These are phyloP conservation scores for Cinclus cinclus DNA, from an alignment of 2,113 vertebrate genomes.

Conservation along the genomic window DNA sequence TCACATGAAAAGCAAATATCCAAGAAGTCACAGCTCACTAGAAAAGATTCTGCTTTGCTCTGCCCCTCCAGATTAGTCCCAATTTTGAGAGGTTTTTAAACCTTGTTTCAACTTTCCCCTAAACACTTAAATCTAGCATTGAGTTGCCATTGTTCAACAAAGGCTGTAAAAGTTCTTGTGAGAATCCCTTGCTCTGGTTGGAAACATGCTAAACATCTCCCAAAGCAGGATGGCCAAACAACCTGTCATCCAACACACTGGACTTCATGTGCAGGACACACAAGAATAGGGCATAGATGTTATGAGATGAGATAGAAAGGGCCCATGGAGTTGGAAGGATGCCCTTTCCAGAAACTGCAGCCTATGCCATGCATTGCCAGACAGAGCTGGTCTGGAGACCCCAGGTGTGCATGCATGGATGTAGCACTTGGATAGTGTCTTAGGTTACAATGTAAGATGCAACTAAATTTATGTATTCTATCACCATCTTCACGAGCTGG, in stretches of 20 bases:
- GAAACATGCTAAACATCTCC: not conserved
- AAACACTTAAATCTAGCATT: not conserved
- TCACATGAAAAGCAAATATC: not conserved
- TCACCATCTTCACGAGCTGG: not conserved
- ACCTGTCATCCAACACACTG: not conserved
- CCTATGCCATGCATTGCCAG: not conserved
- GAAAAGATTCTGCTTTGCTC: not conserved
- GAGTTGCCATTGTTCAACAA: not conserved
- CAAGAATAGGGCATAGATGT: not conserved
- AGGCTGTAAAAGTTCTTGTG: not conserved
- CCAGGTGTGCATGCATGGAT: not conserved
- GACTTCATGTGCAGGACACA: not conserved
- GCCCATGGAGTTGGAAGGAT: not conserved
- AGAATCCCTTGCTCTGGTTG: not conserved
- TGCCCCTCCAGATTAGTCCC: not conserved
- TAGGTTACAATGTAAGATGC: not conserved
- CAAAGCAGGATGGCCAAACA: not conserved
- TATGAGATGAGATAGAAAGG: not conserved
- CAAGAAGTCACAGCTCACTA: not conserved
- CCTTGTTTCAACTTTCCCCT: not conserved
- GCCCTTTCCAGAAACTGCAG: not conserved
- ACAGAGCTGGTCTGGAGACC: not conserved
- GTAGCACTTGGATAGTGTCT: not conserved
- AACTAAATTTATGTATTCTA: accelerated
- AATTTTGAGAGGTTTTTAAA: not conserved